Evolutionary conservation across 2,113 vertebrate species (phyloP).

Genomic region (Bufo gargarizans): DNA sequence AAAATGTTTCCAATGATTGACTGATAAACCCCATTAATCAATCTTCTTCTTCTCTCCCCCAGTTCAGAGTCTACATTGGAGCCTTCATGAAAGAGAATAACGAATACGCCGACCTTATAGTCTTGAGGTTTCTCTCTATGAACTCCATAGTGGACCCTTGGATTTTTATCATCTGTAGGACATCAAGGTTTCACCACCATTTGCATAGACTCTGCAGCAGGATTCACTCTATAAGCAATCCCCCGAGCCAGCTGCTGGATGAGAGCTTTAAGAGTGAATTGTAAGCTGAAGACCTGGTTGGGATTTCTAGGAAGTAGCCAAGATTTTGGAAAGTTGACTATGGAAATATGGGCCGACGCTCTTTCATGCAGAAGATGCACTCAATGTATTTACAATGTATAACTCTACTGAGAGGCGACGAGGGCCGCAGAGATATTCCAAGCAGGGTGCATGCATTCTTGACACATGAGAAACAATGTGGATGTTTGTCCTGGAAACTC

Average conservation of each 20-base stretch:
- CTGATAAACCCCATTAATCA: not conserved
- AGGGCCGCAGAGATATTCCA: not conserved
- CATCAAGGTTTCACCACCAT: conserved; percentile 72
- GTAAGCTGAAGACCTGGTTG: not conserved
- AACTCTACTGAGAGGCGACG: not conserved
- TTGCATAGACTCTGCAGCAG: conserved; percentile 67
- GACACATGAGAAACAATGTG: not conserved
- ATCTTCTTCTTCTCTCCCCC: conserved; percentile 11
- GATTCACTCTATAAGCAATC: not conserved
- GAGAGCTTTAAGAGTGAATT: not conserved
- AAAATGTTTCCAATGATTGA: not conserved
- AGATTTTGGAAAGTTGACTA: not conserved
- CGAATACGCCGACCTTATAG: conserved; percentile 70
- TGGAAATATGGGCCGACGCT: not conserved
- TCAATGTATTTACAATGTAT: not conserved
- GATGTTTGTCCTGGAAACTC: not conserved
- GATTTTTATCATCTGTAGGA: conserved; percentile 84
- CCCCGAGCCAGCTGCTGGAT: not conserved
- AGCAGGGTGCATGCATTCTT: not conserved
- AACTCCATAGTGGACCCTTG: conserved; percentile 81
- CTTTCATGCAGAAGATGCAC: not conserved
- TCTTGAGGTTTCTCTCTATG: conserved; percentile 75
- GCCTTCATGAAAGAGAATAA: conserved; percentile 62
- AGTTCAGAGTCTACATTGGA: conserved; percentile 74
- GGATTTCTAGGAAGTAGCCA: not conserved